Evolutionary conservation across 2,797 vertebrate species (phyloP).

Genomic region (Helostoma temminkii): DNA sequence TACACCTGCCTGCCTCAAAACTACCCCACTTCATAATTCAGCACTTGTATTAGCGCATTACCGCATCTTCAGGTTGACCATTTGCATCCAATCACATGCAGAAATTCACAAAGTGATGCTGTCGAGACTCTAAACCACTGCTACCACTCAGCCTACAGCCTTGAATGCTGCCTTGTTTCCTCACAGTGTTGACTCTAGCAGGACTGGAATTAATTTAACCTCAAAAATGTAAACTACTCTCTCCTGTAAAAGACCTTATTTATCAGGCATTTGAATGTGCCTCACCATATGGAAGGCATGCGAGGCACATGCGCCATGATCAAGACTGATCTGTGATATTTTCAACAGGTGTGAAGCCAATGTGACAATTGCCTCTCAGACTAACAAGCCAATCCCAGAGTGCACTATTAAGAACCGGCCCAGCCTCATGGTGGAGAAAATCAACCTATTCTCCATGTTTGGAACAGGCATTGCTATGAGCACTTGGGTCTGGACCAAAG

Average conservation of each 20-base stretch:
- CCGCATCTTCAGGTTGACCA: not conserved
- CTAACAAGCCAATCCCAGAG: conserved; percentile 95
- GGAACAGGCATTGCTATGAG: conserved; percentile 98
- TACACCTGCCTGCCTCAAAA: conserved; percentile 42
- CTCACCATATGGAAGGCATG: conserved; percentile 13
- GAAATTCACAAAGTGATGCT: conserved; percentile 57
- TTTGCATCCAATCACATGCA: conserved; percentile 7
- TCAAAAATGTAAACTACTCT: conserved; percentile 63
- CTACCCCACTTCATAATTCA: not conserved
- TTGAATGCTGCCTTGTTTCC: conserved; percentile 56
- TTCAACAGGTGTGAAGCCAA: conserved; percentile 93
- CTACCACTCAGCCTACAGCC: conserved; percentile 33
- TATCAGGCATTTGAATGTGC: conserved; percentile 33
- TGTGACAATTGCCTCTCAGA: conserved; percentile 95
- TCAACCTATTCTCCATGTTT: conserved; percentile 99
- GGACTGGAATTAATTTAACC: conserved; percentile 53
- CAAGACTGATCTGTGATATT: conserved; percentile 14
- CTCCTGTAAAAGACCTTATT: conserved; percentile 55
- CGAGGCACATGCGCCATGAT: not conserved
- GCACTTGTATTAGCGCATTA: not conserved
- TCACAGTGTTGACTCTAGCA: conserved; percentile 64
- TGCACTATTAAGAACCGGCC: conserved; percentile 98
- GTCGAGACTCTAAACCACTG: conserved; percentile 43
- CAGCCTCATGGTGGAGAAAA: conserved; percentile 97
- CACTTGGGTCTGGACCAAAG: conserved; percentile 99